These are phyloP conservation scores for Omphaloscelis lunosa DNA, from an alignment of 2,888 invertebrate species.

Conservation along the genomic window DNA sequence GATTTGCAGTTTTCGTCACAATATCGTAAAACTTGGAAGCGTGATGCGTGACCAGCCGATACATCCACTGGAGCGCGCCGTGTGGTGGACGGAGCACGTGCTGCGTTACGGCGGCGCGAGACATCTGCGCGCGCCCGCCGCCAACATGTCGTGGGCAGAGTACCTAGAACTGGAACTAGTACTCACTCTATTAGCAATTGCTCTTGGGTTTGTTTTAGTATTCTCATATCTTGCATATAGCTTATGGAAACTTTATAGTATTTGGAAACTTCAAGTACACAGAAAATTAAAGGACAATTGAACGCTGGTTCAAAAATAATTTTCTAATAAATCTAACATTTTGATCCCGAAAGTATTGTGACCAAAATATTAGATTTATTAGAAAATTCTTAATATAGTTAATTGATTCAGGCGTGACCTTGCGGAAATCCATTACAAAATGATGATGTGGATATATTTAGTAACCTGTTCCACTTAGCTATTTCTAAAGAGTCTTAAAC, in stretches of 20 bases:
- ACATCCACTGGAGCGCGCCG: slow-evolving; percentile 32
- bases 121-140: slow-evolving; percentile 43
- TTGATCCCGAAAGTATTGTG: too few species aligned
- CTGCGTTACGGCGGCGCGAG: slow-evolving; percentile 45
- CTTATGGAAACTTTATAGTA: slow-evolving; percentile 17
- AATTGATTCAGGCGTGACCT: too few species aligned
- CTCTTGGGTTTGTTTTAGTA: neutral
- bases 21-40: slow-evolving; percentile 23
- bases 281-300: slow-evolving; percentile 16
- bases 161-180: slow-evolving; percentile 44
- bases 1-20: slow-evolving; percentile 36
- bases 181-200: neutral
- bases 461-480: too few species aligned
- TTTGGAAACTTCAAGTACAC: neutral
- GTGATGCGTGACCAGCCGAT: slow-evolving; percentile 40
- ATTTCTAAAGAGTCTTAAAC: too few species aligned
- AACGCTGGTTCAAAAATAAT: too few species aligned
- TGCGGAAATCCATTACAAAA: too few species aligned
- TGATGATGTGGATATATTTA: too few species aligned
- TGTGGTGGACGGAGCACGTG: slow-evolving; percentile 53
- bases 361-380: neutral
- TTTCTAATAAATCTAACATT: too few species aligned
- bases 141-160: slow-evolving; percentile 49
- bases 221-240: slow-evolving; percentile 9
- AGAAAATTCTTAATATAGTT: too few species aligned